Conservation (phyloP, 2,888 invertebrate genomes). For the Onchidella celtica region DNA sequence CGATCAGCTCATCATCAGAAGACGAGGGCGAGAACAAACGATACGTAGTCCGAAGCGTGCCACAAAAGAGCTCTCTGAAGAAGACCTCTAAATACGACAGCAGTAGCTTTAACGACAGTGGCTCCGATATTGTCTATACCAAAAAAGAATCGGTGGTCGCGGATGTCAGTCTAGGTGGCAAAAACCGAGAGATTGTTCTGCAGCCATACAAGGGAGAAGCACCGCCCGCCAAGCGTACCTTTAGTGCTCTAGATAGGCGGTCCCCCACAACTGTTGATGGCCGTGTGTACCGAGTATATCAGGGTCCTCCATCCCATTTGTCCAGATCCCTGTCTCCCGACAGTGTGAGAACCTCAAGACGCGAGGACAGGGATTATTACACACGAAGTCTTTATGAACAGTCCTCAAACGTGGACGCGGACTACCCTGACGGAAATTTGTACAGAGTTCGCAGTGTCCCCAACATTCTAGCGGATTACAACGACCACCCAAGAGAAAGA, state of each 20-base stretch:
- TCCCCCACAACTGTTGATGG: constrained; percentile 50
- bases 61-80: constrained; percentile 44
- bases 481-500: not conserved
- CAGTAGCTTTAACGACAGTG: constrained; percentile 34
- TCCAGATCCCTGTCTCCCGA: constrained; percentile 6
- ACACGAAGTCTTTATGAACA: not conserved
- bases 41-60: constrained; percentile 17
- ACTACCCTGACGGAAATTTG: not conserved
- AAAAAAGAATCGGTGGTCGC: not conserved
- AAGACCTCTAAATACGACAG: constrained; percentile 11
- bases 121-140: constrained; percentile 15
- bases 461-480: not conserved
- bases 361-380: not conserved
- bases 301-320: constrained; percentile 39
- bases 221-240: not conserved
- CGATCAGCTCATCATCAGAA: constrained; percentile 4
- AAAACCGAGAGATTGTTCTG: not conserved
- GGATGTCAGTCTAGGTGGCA: not conserved
- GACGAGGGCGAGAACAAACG: constrained; percentile 17
- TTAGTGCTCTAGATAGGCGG: constrained; percentile 47
- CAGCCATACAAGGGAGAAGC: not conserved
- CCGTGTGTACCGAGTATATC: constrained; percentile 49
- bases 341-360: not conserved
- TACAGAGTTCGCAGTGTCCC: constrained; percentile 48
- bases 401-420: not conserved